A percentile compares a stretch with the other conserved stretches of the same genome.
These are phyloP conservation scores for Rosalia funebris DNA, from an alignment of 2,888 invertebrate species.

Conservation along the genomic window DNA sequence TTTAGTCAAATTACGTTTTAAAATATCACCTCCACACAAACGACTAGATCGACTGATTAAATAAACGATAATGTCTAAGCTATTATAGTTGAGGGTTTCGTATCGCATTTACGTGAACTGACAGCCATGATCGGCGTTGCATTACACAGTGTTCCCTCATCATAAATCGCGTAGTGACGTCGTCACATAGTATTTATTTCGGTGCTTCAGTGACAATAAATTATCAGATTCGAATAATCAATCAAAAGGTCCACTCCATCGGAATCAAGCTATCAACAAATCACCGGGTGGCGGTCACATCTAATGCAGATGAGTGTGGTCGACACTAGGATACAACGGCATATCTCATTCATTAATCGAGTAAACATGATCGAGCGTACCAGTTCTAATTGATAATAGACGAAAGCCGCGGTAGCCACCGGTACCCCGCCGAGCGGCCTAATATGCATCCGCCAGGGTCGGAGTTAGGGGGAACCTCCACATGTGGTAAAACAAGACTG, in stretches of 20 bases:
- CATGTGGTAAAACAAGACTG: too few species aligned
- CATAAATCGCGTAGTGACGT: not conserved
- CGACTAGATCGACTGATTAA: too few species aligned
- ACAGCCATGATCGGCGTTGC: too few species aligned
- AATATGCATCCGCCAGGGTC: slow-evolving; percentile 30
- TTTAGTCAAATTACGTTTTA: too few species aligned
- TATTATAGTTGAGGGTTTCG: too few species aligned
- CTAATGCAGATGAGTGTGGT: slow-evolving; percentile 57
- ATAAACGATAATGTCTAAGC: too few species aligned
- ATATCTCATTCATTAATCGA: slow-evolving; percentile 60
- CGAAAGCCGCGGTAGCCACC: slow-evolving; percentile 52
- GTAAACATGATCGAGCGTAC: slow-evolving; percentile 60
- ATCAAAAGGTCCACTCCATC: slow-evolving; percentile 43
- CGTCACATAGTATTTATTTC: not conserved
- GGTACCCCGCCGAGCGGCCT: slow-evolving; percentile 49
- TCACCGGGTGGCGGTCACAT: slow-evolving; percentile 49
- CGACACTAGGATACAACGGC: slow-evolving; percentile 54
- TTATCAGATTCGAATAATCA: slow-evolving; percentile 37
- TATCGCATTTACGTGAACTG: too few species aligned
- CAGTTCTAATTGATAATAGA: slow-evolving; percentile 60
- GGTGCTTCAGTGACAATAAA: slow-evolving; percentile 14
- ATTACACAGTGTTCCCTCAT: not conserved
- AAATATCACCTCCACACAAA: too few species aligned
- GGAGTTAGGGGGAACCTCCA: not conserved
- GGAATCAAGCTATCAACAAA: slow-evolving; percentile 50